Evolutionary conservation across 1,140 invertebrate species (phyloP).

Genomic region (Drosophila bocqueti): DNA sequence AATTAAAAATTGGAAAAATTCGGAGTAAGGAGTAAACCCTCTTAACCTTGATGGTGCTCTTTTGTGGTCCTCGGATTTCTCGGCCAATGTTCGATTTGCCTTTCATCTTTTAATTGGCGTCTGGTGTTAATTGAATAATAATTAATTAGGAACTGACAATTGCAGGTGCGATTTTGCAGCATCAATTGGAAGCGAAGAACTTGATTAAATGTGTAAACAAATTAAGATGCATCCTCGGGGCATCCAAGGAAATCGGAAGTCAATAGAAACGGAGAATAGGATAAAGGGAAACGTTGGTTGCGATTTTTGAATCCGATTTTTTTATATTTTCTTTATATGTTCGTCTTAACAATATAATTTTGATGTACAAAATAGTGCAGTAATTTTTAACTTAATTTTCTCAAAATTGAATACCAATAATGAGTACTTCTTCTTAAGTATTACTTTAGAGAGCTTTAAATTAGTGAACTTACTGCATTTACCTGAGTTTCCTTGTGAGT

Average conservation of each 20-base stretch:
- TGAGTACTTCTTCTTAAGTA: too few relatives aligned
- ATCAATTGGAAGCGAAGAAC: background rate
- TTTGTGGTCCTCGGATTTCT: background rate
- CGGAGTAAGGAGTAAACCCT: background rate
- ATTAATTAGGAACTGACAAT: slow-evolving; percentile 45
- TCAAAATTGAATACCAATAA: background rate
- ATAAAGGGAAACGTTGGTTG: background rate
- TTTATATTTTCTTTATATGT: background rate
- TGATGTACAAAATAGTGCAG: too few relatives aligned
- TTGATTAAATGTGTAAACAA: slow-evolving; percentile 1
- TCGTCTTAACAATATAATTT: background rate
- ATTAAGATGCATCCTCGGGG: background rate
- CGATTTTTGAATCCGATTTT: background rate
- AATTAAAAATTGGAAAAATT: slow-evolving; percentile 24
- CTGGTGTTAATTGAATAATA: slow-evolving; percentile 44
- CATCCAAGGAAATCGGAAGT: background rate
- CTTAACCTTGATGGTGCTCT: background rate
- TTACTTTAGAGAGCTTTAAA: too few relatives aligned
- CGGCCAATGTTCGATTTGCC: slow-evolving; percentile 10
- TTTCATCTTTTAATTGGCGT: slow-evolving; percentile 38
- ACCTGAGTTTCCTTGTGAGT: background rate
- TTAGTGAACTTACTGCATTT: too few relatives aligned
- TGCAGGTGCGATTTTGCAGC: slow-evolving; percentile 16
- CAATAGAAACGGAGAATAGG: too few relatives aligned
- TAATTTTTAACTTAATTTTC: background rate